phyloP scores from a whole-genome alignment of 92 coral and sea anemone genomes.

The Desmophyllum pertusum region DNA sequence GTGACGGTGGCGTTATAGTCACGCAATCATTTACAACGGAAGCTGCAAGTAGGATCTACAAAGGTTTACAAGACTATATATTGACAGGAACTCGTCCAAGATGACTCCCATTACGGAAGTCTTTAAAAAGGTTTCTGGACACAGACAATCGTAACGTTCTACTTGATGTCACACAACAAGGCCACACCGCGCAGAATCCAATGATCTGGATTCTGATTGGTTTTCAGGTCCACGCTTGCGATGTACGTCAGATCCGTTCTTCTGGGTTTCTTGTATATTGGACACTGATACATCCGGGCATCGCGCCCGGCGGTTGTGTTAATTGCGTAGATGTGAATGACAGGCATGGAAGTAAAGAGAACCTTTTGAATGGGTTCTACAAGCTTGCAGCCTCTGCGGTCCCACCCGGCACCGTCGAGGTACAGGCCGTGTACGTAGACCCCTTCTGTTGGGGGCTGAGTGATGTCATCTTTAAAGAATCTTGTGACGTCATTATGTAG shows the following conservation, averaged over 20 bases:
- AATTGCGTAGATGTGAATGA: constrained; percentile 96
- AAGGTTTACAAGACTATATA: too few relatives aligned
- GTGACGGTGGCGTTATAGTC: not conserved
- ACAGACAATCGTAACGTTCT: not conserved
- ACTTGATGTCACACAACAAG: constrained; percentile 95
- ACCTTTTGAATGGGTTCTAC: constrained; percentile 95
- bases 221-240: constrained; percentile 96
- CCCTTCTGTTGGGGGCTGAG: constrained; percentile 94
- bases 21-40: not conserved
- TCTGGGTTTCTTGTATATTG: constrained; percentile 97
- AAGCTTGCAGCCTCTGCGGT: constrained; percentile 92
- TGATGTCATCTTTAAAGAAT: constrained; percentile 93
- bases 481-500: constrained; percentile 98
- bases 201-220: constrained; percentile 99
- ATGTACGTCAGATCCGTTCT: constrained; percentile 96
- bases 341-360: constrained; percentile 94
- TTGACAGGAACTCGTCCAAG: not conserved
- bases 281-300: constrained; percentile 97
- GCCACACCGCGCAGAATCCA: constrained; percentile 99
- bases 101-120: not conserved
- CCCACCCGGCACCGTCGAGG: constrained; percentile 99
- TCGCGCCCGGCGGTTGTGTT: constrained; percentile 95
- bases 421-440: constrained; percentile 93
- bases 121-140: not conserved
- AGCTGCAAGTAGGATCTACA: not conserved